Evolutionary conservation across 92 coral and sea anemone genomes (phyloP), one percentile per base, ranked within the genome.

Genomic region (Zoanthus sansibaricus): DNA sequence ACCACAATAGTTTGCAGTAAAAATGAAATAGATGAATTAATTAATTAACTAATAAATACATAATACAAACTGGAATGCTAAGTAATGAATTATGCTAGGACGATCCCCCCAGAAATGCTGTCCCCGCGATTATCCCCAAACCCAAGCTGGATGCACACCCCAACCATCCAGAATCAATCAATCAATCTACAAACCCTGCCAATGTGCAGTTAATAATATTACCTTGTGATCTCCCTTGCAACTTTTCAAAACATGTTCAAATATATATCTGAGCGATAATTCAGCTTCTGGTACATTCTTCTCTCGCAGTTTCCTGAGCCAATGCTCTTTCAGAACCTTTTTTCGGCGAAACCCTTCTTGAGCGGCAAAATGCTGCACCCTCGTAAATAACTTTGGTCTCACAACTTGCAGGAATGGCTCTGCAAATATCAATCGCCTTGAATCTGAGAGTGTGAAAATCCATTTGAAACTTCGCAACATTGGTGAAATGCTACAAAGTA

Each of bases 281-380:
- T 94, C 93, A 45, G 89, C 89, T 42, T 94, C 97, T 5, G 95
- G 95, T 37, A 94, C 88, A 20, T 82, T 77, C 3, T 49, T 48
- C 33, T 88, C 70, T 55, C 58, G 58, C 21, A 94, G 56, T 18
- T 87, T 90, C 49, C 64, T 58, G 10, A 78, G 71, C 97, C 97
- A 94, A 12, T 67, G 45, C 31, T 77, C 61, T 33, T 76, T 71
- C 70, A 91, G 6, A 51, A 48, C 10, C 72, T 78, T 72, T 37
- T 37, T 37, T 1, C 87, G 76, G 42, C 48, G 3, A 8, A 51
- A 15, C 32, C 67, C 13, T 76, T 13, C 30, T 51, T 30, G 1
- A 49, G 55, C 55, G 12, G 55, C 11, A 69, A 10, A 12, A 9
- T 9, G 46, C 7, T 10, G 42, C 45, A 4, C 31, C 31, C 44